Evolutionary conservation across 2,888 invertebrate species (phyloP).

Genomic region (Leptinotarsa tumamoca): DNA sequence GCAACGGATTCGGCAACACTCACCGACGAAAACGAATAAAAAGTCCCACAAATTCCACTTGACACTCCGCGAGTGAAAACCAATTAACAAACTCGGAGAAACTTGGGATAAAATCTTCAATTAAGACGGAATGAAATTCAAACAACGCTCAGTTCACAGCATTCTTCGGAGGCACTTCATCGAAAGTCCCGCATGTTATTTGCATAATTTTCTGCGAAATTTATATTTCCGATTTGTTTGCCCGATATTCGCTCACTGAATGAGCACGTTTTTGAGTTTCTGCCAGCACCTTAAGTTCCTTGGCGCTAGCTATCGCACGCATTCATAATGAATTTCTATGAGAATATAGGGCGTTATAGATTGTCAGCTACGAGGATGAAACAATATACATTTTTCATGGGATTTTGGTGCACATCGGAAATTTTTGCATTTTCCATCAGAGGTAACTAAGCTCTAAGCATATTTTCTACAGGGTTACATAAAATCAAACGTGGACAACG

Average conservation of each 20-base stretch:
- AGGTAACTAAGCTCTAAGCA: too few species aligned
- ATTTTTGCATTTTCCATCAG: too few species aligned
- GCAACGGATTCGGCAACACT: not conserved
- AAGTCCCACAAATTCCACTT: not conserved
- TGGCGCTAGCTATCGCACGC: constrained; percentile 18
- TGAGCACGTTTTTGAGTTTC: constrained; percentile 40
- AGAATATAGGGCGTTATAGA: constrained; percentile 12
- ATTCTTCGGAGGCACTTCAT: constrained; percentile 24
- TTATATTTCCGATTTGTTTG: constrained; percentile 46
- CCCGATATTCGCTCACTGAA: constrained; percentile 37
- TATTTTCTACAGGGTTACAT: too few species aligned
- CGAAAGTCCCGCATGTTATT: constrained; percentile 36
- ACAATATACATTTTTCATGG: not conserved
- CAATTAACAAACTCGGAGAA: not conserved
- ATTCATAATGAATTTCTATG: constrained; percentile 10
- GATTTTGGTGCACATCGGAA: too few species aligned
- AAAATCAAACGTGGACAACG: too few species aligned
- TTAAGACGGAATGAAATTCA: not conserved
- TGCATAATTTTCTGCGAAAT: constrained; percentile 40
- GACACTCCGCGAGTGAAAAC: not conserved
- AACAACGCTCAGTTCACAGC: constrained; percentile 24
- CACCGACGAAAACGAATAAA: not conserved
- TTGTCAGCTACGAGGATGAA: constrained; percentile 9
- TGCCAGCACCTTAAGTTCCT: constrained; percentile 20
- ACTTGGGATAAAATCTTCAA: not conserved